Base-by-base conservation (phyloP, 2,888 invertebrate genomes). In the Oscheius sp. region DNA sequence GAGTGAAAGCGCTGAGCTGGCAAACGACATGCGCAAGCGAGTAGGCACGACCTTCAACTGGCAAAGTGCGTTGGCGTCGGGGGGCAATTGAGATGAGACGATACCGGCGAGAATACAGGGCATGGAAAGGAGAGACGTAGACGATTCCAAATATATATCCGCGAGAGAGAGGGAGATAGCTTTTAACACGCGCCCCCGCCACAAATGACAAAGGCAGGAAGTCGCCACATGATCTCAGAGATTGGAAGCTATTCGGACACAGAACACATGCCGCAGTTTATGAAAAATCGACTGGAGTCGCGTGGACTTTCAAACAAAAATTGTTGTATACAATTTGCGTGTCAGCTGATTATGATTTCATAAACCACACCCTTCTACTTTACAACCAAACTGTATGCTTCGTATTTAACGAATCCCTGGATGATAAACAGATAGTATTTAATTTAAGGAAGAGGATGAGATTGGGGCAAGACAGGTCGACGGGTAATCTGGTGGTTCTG, bases 21-120 rank as follows among this genome's bases (percentile, higher is more conserved):
- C 59, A 28, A 41, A 57, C 54, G 26, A 44, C 17, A n/a, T 17
- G 24, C 56, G 36, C 28, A 28, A 45, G 9, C 47, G 47, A 32
- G 62, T 33, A 24, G 38, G 47, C 62, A 62, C 62, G 62, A 62
- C 62, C 62, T 62, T 62, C 62, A 62, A 47, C 44, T 49, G 62
- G 45, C 62, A 62, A 62, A 62, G 62, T 62, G 62, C 62, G 62
- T 62, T 62, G 62, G 49, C 62, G 62, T 47, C 45, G 47, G 54
- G 38, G 62, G 38, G 62, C 47, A 47, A 62, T 62, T 62, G 62
- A 62, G 62, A 62, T 62, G 62, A 62, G 44, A 62, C 62, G 62
- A 62, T 62, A 62, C 59, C 54, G 36, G 44, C 8, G 59, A 44
- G 59, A 26, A 59, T 59, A 59, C 59, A 59, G 59, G 59, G 44